Evolutionary conservation across 2,113 vertebrate species (phyloP), one percentile per base, ranked within the genome.

Genomic region (Vimba vimba): DNA sequence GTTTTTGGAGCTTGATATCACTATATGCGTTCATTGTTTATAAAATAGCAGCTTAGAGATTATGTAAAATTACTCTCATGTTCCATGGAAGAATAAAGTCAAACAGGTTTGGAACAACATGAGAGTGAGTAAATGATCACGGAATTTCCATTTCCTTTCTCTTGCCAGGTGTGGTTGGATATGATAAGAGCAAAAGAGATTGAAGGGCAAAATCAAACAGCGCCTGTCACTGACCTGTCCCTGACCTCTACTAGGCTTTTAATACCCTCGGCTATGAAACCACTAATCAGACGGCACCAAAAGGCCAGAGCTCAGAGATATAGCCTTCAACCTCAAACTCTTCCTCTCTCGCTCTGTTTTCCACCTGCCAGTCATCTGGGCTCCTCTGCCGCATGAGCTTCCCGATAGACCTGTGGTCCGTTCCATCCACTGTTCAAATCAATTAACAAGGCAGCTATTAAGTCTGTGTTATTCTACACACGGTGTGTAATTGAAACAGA

Each of bases 371-470:
- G 45, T 82, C 80, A 82, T 55, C 25, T 2, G 60, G 62, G 17
- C 80, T 82, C 76, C n/a, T 45, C 88, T 69, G 59, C 80, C 39
- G 39, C 79, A 78, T 43, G 19, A 36, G 55, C 83, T 62, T 85
- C 75, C 74, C 73, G 45, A 60, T 76, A 50, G 60, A 79, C 45
- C 71, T 71, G 80, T 60, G 75, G 62, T 30, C n/a, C 66, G 64
- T 62, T 82, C 68, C 78, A 82, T 87, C 74, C 68, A 82, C 82
- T 79, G 82, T 88, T 75, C 64, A 73, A 82, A 85, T 85, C 83
- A 86, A 89, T 89, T 86, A 82, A 85, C 81, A 79, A 74, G 60
- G 33, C 83, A 82, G 88, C 83, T 76, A 82, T 89, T 89, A 85
- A 77, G 73, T 45, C 71, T 74, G 86, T 79, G 87, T 77, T 80